A percentile compares a stretch with the other conserved stretches of the same genome.
Evolutionary conservation across 2,113 vertebrate species (phyloP).

Genomic region (Manacus vitellinus): DNA sequence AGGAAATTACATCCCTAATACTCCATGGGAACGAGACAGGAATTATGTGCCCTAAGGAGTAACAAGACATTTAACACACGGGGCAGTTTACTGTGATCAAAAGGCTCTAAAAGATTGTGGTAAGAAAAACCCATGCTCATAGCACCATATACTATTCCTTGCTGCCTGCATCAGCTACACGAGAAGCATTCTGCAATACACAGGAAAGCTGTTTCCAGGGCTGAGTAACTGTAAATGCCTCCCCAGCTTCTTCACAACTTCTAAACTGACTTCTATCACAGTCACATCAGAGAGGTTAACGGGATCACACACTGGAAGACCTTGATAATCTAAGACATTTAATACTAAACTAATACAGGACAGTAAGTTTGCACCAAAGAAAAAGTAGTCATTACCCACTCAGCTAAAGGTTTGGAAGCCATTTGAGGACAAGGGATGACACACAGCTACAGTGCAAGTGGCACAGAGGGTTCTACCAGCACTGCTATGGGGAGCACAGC

Average conservation of each 20-base stretch:
- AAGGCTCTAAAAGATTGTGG: background rate
- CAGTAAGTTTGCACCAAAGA: background rate
- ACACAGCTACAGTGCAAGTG: background rate
- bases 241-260: background rate
- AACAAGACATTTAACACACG: background rate
- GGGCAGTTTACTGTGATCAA: background rate
- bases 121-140: background rate
- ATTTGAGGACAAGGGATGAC: background rate
- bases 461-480: background rate
- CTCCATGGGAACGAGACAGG: fast-evolving
- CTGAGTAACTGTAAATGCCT: background rate
- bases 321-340: background rate
- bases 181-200: background rate
- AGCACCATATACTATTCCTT: background rate
- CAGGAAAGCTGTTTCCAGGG: background rate
- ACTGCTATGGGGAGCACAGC: background rate
- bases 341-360: background rate
- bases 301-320: background rate
- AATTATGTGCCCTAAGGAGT: background rate
- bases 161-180: background rate
- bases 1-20: background rate
- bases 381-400: background rate
- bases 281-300: background rate
- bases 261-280: background rate
- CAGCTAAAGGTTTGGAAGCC: background rate